Conservation (phyloP, 2,113 vertebrate genomes). For the Egretta garzetta region DNA sequence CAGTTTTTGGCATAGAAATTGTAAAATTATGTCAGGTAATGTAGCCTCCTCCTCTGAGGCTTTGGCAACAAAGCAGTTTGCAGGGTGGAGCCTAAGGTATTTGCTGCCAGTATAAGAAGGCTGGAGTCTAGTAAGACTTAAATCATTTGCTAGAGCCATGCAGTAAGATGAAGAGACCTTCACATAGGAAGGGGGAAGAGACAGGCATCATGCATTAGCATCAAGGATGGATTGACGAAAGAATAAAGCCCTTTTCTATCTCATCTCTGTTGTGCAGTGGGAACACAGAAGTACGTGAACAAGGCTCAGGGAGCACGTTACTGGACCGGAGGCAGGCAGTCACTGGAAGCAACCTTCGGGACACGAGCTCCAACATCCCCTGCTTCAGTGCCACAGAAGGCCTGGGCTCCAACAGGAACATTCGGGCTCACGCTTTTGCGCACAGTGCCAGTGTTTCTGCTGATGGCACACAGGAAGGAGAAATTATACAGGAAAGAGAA, state of each 20-base stretch:
- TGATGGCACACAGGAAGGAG: not conserved
- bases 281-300: not conserved
- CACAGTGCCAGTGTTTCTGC: not conserved
- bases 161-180: not conserved
- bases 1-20: not conserved
- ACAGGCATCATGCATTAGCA: accelerated
- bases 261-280: not conserved
- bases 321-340: not conserved
- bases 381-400: not conserved
- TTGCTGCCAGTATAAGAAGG: not conserved
- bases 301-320: accelerated
- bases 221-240: not conserved
- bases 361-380: not conserved
- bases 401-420: not conserved
- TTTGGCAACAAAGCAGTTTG: not conserved
- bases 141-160: not conserved
- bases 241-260: not conserved
- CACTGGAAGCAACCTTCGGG: not conserved
- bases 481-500: not conserved
- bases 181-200: not conserved
- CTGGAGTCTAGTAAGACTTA: not conserved
- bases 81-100: not conserved
- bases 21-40: not conserved
- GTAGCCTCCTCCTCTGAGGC: not conserved
- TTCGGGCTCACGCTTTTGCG: not conserved